These are phyloP conservation scores for Metopia argyrocephala DNA, from an alignment of 2,888 invertebrate species.

Conservation along the genomic window DNA sequence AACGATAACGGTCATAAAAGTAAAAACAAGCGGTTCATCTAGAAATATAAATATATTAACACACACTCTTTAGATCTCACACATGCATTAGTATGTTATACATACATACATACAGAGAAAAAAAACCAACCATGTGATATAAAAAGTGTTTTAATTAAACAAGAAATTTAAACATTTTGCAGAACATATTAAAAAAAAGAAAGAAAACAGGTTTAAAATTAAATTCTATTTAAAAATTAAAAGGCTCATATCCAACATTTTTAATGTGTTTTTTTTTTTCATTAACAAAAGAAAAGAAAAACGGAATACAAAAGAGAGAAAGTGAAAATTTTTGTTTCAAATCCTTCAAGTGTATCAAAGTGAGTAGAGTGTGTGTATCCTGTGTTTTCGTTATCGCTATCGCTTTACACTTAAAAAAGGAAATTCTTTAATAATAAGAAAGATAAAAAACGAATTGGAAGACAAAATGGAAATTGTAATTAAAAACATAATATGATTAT, in stretches of 20 bases:
- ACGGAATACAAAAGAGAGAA: not conserved
- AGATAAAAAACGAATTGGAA: no score
- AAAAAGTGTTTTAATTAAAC: not conserved
- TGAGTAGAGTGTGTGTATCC: slow-evolving; percentile 33
- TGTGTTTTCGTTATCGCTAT: not conserved
- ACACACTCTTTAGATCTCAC: slow-evolving; percentile 29
- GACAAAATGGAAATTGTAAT: not conserved
- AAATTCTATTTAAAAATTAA: no score
- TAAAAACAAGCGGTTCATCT: slow-evolving; percentile 19
- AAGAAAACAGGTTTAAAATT: no score
- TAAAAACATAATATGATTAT: no score
- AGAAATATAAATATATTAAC: slow-evolving; percentile 28
- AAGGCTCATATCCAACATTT: no score
- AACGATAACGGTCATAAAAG: slow-evolving; percentile 68
- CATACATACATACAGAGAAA: slow-evolving; percentile 14
- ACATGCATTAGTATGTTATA: slow-evolving; percentile 31
- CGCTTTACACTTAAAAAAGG: no score
- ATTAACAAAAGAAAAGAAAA: not conserved
- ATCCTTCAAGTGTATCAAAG: not conserved
- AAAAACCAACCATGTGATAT: no score
- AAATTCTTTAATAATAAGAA: not conserved
- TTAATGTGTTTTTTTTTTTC: no score
- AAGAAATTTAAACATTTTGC: slow-evolving; percentile 10
- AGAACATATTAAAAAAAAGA: not conserved
- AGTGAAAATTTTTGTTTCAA: no score